phyloP scores from a whole-genome alignment of 1,140 invertebrate genomes.

The Hylaeus anthracinus region DNA sequence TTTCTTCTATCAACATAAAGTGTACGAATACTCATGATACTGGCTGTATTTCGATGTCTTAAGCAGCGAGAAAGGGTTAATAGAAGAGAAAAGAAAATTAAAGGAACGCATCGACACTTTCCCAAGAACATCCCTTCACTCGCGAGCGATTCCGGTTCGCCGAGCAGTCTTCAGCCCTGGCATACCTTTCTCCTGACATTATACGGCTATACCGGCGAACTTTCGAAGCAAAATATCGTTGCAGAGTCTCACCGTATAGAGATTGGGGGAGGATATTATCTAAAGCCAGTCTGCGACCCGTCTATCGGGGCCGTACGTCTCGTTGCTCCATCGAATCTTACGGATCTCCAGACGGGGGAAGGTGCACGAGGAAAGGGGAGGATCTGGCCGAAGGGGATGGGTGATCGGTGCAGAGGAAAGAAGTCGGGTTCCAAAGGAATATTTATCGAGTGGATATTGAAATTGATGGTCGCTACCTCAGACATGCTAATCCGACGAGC shows the following conservation, averaged over 20 bases:
- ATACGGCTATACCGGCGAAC: constrained; percentile 34
- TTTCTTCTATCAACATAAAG: too few species aligned
- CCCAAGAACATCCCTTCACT: background rate
- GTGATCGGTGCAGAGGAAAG: constrained; percentile 58
- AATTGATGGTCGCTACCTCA: constrained; percentile 73
- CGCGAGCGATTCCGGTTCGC: constrained; percentile 15
- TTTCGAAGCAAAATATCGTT: constrained; percentile 62
- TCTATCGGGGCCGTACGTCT: constrained; percentile 61
- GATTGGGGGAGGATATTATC: constrained; percentile 65
- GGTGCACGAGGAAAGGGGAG: background rate
- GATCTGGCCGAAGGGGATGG: constrained; percentile 4
- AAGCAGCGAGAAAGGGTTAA: too few species aligned
- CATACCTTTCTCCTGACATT: constrained; percentile 14
- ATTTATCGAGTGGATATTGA: constrained; percentile 74
- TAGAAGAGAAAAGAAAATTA: background rate
- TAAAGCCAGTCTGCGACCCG: constrained; percentile 65
- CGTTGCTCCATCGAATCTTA: constrained; percentile 62
- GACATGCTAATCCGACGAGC: constrained; percentile 72
- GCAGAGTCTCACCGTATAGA: constrained; percentile 35
- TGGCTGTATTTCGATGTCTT: too few species aligned
- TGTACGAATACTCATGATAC: too few species aligned
- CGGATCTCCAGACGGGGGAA: constrained; percentile 49
- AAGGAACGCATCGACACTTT: background rate
- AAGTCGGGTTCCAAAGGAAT: constrained; percentile 71
- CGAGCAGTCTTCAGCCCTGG: background rate